A percentile compares a stretch with the other conserved stretches of the same genome.
Evolutionary conservation across 2,888 invertebrate genomes (phyloP).

Genomic region (Aproaerema taeniolella): DNA sequence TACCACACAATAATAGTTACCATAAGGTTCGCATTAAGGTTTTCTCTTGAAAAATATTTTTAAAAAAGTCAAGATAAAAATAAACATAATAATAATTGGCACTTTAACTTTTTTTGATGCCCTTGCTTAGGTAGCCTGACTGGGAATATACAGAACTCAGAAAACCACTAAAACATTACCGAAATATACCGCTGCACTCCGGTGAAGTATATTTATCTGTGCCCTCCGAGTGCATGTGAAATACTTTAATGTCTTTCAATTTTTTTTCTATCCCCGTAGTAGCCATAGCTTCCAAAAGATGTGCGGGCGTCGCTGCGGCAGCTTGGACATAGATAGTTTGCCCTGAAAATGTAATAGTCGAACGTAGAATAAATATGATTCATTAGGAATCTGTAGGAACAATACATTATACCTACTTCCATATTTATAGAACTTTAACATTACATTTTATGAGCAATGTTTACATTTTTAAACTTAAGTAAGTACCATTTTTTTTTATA

Average conservation of each 20-base stretch:
- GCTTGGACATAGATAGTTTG: slow-evolving; percentile 92
- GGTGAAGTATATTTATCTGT: slow-evolving; percentile 84
- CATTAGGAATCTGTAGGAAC: no score
- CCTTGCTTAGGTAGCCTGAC: background rate
- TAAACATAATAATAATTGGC: background rate
- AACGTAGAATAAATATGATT: no score
- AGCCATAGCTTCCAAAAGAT: slow-evolving; percentile 88
- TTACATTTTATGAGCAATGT: no score
- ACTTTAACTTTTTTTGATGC: background rate
- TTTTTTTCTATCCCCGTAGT: slow-evolving; percentile 83
- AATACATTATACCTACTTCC: no score
- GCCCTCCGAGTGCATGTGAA: slow-evolving; percentile 96
- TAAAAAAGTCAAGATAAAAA: no score
- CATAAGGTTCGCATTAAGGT: background rate
- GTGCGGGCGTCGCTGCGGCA: slow-evolving; percentile 93
- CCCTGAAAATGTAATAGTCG: no score
- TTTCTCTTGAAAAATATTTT: background rate
- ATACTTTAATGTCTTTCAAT: slow-evolving; percentile 86
- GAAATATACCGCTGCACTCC: slow-evolving; percentile 82
- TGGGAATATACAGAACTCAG: background rate
- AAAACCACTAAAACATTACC: slow-evolving; percentile 41
- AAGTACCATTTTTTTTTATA: no score
- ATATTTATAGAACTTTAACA: no score
- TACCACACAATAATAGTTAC: background rate
- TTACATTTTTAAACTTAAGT: no score